Evolutionary conservation across 2,888 invertebrate genomes (phyloP).

Genomic region (Agrenia bidenticulata): DNA sequence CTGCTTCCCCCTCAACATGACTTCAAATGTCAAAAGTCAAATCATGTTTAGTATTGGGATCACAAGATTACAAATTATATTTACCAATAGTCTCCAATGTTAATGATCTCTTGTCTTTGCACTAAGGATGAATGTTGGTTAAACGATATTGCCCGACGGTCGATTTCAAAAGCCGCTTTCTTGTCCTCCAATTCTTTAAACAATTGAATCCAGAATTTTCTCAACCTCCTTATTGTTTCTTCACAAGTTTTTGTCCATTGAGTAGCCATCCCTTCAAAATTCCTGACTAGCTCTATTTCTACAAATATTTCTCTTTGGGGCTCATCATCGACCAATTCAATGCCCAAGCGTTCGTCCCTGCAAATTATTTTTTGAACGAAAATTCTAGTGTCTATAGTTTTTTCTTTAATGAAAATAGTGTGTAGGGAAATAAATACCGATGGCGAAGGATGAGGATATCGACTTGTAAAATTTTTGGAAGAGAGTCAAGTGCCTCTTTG

Average conservation of each 20-base stretch:
- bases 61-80: not conserved
- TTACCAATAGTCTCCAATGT: conserved; percentile 19
- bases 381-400: no score
- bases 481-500: conserved; percentile 13
- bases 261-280: not conserved
- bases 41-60: not conserved
- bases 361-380: conserved; percentile 15
- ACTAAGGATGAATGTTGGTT: conserved; percentile 23
- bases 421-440: no score
- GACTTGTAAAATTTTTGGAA: conserved; percentile 15
- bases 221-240: conserved; percentile 23
- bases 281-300: conserved; percentile 25
- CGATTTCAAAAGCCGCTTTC: conserved; percentile 27
- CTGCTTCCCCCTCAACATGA: conserved; percentile 25
- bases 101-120: conserved; percentile 10
- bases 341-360: conserved; percentile 26
- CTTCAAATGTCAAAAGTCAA: not conserved
- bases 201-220: conserved; percentile 26
- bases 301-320: conserved; percentile 24
- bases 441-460: no score
- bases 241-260: conserved; percentile 6
- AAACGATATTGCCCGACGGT: conserved; percentile 7
- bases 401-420: no score
- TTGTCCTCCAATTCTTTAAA: conserved; percentile 25
- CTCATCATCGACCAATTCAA: conserved; percentile 35